Conservation (phyloP, 2,113 vertebrate species). For the Anolis sagrei region DNA sequence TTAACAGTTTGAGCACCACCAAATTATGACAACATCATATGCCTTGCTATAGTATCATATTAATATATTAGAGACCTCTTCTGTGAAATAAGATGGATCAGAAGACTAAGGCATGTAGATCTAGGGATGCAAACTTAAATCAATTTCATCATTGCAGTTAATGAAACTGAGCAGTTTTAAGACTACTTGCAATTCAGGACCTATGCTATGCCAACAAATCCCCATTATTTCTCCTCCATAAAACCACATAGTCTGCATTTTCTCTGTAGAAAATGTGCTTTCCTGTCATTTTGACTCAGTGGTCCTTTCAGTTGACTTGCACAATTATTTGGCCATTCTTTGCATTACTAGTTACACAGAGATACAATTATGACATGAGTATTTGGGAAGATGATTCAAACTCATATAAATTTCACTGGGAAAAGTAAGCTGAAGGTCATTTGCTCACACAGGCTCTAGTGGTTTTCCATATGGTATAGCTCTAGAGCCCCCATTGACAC, state of each 20-base stretch:
- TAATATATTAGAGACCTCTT: neutral
- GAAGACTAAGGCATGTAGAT: no score
- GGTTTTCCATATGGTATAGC: neutral
- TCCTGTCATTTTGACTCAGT: neutral
- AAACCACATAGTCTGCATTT: neutral
- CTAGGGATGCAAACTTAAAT: no score
- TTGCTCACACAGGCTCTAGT: neutral
- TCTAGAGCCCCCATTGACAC: no score
- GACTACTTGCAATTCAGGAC: no score
- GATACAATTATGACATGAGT: neutral
- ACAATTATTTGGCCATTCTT: neutral
- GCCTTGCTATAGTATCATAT: neutral
- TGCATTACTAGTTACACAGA: neutral
- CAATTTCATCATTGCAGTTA: no score
- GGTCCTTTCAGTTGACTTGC: neutral
- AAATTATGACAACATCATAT: neutral
- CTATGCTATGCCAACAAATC: no score
- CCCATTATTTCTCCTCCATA: neutral
- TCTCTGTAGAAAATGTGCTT: neutral
- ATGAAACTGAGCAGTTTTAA: no score
- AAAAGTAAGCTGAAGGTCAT: neutral
- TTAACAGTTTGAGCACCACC: neutral
- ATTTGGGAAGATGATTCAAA: no score
- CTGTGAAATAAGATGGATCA: no score
- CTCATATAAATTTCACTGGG: neutral